phyloP scores from a whole-genome alignment of 2,888 invertebrate species.

The Melangyna quadrimaculata region DNA sequence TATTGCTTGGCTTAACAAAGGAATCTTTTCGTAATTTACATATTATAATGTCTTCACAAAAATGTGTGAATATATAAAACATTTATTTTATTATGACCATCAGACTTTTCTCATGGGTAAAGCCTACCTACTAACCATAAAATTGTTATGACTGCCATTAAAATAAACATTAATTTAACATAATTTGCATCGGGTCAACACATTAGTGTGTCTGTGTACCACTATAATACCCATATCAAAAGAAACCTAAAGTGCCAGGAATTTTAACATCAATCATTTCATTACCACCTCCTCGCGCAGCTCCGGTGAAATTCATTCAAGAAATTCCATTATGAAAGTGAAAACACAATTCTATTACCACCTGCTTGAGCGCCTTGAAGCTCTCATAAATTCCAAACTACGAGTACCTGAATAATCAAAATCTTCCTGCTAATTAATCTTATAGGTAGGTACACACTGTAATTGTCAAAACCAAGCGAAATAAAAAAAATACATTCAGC shows the following conservation, averaged over 20 bases:
- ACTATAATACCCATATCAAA: background rate
- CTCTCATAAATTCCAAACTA: background rate
- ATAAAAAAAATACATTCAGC: background rate
- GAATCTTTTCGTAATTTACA: background rate
- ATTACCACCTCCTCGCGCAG: background rate
- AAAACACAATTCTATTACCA: conserved; percentile 46
- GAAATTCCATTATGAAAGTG: conserved; percentile 52
- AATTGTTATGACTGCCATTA: background rate
- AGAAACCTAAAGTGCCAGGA: conserved; percentile 24
- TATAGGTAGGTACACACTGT: conserved; percentile 9
- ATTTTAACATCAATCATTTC: background rate
- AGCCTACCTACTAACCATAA: background rate
- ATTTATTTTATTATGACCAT: background rate
- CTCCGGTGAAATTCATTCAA: conserved; percentile 30
- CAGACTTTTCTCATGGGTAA: background rate
- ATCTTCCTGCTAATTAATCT: conserved; percentile 65
- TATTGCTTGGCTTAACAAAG: background rate
- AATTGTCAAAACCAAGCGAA: conserved; percentile 42
- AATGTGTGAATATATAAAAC: background rate
- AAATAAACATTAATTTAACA: conserved; percentile 19
- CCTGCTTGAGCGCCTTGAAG: background rate
- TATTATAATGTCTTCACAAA: background rate
- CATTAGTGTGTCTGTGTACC: conserved; percentile 23
- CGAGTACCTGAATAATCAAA: conserved; percentile 24
- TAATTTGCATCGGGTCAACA: conserved; percentile 46